These are phyloP conservation scores for Acrocephalus kingi DNA, from an alignment of 2,113 vertebrate species.

Conservation along the genomic window DNA sequence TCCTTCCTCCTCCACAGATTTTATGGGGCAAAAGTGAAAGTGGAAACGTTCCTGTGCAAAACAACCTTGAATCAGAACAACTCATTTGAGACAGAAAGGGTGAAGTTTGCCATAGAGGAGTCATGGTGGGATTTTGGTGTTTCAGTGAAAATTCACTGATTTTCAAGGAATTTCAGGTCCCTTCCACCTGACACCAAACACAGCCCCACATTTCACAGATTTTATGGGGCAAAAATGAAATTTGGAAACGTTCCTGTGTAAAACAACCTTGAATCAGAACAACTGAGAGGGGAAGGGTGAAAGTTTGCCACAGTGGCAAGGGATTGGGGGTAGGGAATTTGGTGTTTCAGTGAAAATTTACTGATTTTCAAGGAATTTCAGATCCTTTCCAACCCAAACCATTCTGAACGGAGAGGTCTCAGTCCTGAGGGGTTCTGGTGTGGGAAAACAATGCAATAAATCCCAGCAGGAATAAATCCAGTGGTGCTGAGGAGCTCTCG, in stretches of 20 bases:
- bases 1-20: fast-evolving
- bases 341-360: not conserved
- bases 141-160: too few relatives aligned
- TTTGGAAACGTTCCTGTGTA: not conserved
- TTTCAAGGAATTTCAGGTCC: too few relatives aligned
- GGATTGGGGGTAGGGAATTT: not conserved
- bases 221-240: not conserved
- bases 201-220: not conserved
- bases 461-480: not conserved
- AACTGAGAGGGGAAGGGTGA: not conserved
- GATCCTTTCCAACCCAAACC: not conserved
- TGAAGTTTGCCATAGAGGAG: too few relatives aligned
- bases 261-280: not conserved
- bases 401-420: not conserved
- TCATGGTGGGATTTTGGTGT: too few relatives aligned
- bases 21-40: too few relatives aligned
- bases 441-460: not conserved
- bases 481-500: fast-evolving
- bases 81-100: not conserved
- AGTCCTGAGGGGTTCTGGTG: not conserved
- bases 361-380: not conserved
- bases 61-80: too few relatives aligned
- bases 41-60: too few relatives aligned
- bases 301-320: fast-evolving
- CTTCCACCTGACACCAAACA: too few relatives aligned